Evolutionary conservation across 2,797 vertebrate genomes (phyloP).

Genomic region (Fratercula arctica): DNA sequence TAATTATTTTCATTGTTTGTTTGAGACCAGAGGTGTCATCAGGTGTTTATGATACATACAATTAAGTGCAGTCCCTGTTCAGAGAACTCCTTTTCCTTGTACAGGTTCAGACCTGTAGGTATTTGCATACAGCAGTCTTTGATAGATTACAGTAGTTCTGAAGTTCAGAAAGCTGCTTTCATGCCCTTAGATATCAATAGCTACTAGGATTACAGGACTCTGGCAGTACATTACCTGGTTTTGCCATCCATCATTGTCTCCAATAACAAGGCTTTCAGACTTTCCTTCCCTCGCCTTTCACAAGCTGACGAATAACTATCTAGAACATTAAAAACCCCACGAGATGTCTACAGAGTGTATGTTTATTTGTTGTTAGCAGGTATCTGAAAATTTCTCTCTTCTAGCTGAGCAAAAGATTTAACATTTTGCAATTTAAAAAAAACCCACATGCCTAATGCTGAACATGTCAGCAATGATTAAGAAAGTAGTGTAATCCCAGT

Average conservation of each 20-base stretch:
- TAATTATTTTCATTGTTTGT: not conserved
- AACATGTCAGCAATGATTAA: not conserved
- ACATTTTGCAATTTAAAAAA: not conserved
- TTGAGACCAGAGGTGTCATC: not conserved
- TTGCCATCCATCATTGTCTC: not conserved
- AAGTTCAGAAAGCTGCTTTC: not conserved
- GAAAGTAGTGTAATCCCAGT: not conserved
- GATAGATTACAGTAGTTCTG: not conserved
- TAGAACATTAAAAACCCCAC: not conserved
- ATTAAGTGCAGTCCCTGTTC: not conserved
- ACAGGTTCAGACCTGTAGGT: not conserved
- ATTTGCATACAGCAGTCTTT: not conserved
- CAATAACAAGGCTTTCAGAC: not conserved
- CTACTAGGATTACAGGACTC: not conserved
- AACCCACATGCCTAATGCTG: accelerated
- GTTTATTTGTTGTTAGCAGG: not conserved
- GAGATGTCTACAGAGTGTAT: not conserved
- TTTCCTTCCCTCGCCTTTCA: not conserved
- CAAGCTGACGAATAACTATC: not conserved
- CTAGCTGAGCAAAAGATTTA: not conserved
- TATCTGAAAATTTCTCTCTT: not conserved
- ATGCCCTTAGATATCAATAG: not conserved
- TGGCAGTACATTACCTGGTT: not conserved
- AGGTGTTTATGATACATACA: not conserved
- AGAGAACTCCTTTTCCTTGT: not conserved